These are phyloP conservation scores for Incurvaria masculella DNA, from an alignment of 2,888 invertebrate genomes.

Conservation along the genomic window DNA sequence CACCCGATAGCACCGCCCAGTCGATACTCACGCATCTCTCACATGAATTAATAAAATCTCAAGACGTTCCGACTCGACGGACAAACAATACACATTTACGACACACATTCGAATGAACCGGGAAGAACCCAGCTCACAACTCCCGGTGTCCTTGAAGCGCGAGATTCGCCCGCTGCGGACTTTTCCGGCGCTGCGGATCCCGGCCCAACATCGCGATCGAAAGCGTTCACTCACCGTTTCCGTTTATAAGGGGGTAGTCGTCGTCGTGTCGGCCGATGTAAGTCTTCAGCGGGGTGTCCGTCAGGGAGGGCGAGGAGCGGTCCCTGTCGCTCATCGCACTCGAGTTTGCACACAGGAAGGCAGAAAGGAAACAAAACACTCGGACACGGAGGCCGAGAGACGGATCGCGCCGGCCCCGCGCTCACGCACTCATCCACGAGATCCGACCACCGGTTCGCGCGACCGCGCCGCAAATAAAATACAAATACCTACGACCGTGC, in stretches of 20 bases:
- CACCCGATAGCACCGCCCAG: too few relatives aligned
- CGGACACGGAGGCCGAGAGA: slow-evolving; percentile 22
- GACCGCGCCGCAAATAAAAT: slow-evolving; percentile 50
- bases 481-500: not conserved
- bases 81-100: too few relatives aligned
- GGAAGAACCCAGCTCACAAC: too few relatives aligned
- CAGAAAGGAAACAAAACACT: slow-evolving; percentile 40
- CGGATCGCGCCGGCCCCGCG: slow-evolving; percentile 43
- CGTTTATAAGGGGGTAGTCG: slow-evolving; percentile 75
- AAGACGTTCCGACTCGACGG: too few relatives aligned
- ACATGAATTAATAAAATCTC: too few relatives aligned
- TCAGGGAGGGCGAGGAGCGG: slow-evolving; percentile 83
- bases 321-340: slow-evolving; percentile 88
- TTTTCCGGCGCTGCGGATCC: not conserved
- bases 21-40: too few relatives aligned
- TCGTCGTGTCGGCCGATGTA: slow-evolving; percentile 81
- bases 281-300: slow-evolving; percentile 85
- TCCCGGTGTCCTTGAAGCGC: too few relatives aligned
- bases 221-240: slow-evolving; percentile 59
- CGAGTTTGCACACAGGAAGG: slow-evolving; percentile 20
- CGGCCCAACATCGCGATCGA: slow-evolving; percentile 13
- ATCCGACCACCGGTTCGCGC: slow-evolving; percentile 53
- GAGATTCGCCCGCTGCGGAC: not conserved
- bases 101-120: too few relatives aligned
- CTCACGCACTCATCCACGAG: slow-evolving; percentile 36